phyloP scores from a whole-genome alignment of 1,140 invertebrate genomes.

The Acromyrmex echinatior region DNA sequence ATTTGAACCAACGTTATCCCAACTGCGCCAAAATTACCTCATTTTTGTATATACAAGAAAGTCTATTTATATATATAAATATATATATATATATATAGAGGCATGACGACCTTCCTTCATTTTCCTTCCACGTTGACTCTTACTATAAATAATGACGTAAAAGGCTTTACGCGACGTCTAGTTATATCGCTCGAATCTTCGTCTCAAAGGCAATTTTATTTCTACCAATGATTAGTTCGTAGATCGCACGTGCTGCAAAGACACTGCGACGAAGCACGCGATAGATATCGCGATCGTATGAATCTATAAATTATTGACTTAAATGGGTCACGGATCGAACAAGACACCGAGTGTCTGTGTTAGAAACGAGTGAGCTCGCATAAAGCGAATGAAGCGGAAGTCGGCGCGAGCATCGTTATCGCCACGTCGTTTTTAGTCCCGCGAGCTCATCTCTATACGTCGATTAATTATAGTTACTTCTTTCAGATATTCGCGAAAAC shows the following conservation, averaged over 20 bases:
- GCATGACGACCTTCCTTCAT: neutral
- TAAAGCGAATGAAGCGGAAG: slow-evolving; percentile 47
- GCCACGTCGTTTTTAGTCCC: slow-evolving; percentile 40
- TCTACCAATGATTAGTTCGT: slow-evolving; percentile 22
- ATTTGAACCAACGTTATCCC: no score
- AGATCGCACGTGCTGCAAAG: slow-evolving; percentile 28
- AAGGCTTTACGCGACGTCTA: neutral
- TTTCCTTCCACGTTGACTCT: neutral
- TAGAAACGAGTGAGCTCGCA: slow-evolving; percentile 23
- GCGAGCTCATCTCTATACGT: slow-evolving; percentile 32
- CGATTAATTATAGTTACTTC: slow-evolving; percentile 54
- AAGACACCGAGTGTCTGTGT: slow-evolving; percentile 57
- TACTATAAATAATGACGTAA: neutral
- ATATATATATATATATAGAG: neutral
- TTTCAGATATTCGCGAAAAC: slow-evolving; percentile 5
- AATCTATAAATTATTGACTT: slow-evolving; percentile 64
- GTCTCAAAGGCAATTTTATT: slow-evolving; percentile 39
- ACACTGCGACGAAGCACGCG: slow-evolving; percentile 40
- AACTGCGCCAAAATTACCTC: no score
- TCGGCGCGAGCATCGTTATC: slow-evolving; percentile 41
- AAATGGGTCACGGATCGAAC: slow-evolving; percentile 59
- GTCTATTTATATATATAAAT: neutral
- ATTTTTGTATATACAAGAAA: no score
- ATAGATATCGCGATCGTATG: slow-evolving; percentile 52
- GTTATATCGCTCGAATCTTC: slow-evolving; percentile 16